These are phyloP conservation scores for Chloromyia formosa DNA, from an alignment of 2,888 invertebrate species.

Conservation along the genomic window DNA sequence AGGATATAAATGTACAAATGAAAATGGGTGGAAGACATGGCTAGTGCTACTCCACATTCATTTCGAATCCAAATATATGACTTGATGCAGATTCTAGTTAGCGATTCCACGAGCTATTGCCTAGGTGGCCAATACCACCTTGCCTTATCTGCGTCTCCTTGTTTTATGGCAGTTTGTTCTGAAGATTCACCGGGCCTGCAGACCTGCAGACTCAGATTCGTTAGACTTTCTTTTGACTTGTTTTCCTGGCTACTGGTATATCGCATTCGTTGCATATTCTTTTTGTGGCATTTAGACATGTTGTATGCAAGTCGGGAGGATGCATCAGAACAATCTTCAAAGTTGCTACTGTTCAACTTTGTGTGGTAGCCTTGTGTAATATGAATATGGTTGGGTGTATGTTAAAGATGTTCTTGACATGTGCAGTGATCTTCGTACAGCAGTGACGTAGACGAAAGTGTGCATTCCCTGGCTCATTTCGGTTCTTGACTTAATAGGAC, in stretches of 20 bases:
- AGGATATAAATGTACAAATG: slow-evolving; percentile 12
- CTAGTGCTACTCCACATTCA: slow-evolving; percentile 46
- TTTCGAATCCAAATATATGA: slow-evolving; percentile 33
- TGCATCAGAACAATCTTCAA: slow-evolving; percentile 4
- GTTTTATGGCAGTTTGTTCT: slow-evolving; percentile 46
- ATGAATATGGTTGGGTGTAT: slow-evolving; percentile 5
- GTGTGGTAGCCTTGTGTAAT: slow-evolving; percentile 28
- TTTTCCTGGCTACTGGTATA: slow-evolving; percentile 20
- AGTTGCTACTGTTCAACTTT: slow-evolving; percentile 30
- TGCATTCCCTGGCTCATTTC: too few species aligned
- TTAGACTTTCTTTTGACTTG: slow-evolving; percentile 45
- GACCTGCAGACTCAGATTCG: slow-evolving; percentile 26
- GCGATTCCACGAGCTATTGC: slow-evolving; percentile 48
- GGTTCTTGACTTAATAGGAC: too few species aligned
- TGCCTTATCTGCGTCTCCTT: slow-evolving; percentile 46
- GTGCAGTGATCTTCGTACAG: background rate
- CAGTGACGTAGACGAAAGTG: slow-evolving; percentile 2
- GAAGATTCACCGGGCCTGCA: slow-evolving; percentile 7
- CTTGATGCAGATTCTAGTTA: slow-evolving; percentile 42
- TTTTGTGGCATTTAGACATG: slow-evolving; percentile 10
- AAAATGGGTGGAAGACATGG: slow-evolving; percentile 12
- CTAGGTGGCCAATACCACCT: slow-evolving; percentile 49
- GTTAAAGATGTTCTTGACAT: background rate
- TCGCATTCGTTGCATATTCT: background rate
- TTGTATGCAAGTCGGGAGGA: slow-evolving; percentile 21